These are phyloP conservation scores for Lacanobia wlatinum DNA, from an alignment of 2,888 invertebrate species.

Conservation along the genomic window DNA sequence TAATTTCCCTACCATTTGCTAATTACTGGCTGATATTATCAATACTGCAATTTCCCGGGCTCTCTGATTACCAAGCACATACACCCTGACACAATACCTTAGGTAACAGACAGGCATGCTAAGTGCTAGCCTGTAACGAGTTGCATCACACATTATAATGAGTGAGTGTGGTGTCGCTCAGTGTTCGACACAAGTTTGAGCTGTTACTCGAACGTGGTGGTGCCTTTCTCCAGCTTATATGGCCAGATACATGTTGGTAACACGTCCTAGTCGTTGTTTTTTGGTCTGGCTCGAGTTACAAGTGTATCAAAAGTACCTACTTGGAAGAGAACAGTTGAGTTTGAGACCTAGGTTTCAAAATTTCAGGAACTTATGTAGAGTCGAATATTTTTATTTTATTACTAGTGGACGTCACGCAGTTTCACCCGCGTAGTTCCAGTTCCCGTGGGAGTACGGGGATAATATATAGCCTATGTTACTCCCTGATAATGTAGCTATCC, in stretches of 20 bases:
- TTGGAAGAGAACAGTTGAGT: no score
- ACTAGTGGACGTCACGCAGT: no score
- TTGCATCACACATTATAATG: slow-evolving; percentile 40
- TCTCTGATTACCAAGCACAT: not conserved
- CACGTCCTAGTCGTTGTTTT: slow-evolving; percentile 17
- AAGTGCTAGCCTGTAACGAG: slow-evolving; percentile 29
- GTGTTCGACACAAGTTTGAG: slow-evolving; percentile 13
- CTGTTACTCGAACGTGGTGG: not conserved
- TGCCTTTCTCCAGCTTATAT: slow-evolving; percentile 38
- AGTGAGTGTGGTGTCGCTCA: slow-evolving; percentile 32
- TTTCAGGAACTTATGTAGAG: no score
- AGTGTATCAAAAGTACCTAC: no score
- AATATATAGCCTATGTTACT: no score
- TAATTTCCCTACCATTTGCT: not conserved
- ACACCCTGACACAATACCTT: slow-evolving; percentile 36
- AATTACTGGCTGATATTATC: slow-evolving; percentile 19
- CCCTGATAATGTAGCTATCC: no score
- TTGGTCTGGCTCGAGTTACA: not conserved
- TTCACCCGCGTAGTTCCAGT: no score
- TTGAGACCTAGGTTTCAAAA: no score
- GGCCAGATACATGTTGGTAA: not conserved
- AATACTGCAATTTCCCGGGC: slow-evolving; percentile 16
- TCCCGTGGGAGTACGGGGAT: no score
- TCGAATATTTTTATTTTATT: no score
- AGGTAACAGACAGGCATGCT: slow-evolving; percentile 47